Base-by-base conservation (phyloP, 1,140 invertebrate species). In the Panagrolaimus sp. region DNA sequence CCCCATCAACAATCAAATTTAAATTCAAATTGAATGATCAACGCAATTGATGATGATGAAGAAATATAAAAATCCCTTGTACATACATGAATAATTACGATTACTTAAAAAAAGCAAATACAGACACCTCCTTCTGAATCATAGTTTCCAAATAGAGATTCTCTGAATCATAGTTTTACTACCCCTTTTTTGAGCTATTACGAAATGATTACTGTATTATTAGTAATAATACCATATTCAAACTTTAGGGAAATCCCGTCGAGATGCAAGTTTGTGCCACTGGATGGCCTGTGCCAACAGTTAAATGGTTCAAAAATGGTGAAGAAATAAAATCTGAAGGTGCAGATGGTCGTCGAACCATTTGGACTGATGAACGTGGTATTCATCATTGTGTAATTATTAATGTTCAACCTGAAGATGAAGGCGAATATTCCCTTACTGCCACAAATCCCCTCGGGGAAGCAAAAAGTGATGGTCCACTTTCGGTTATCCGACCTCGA, bases 251-350 rank as follows among this genome's bases (percentile, higher is more conserved):
- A 21, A 76, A 71, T 52, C 68, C 71, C 0, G 52, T 76, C 21
- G 75, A 76, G 46, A 68, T 77, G 58, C 64, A 69, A 47, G 75
- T 77, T 5, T 77, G 74, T 55, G 78, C 73, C 8, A 72, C 76
- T n/a, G 79, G 79, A 21, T 73, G 69, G 46, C 79, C 79, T 43
- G 80, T 79, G 14, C 78, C 73, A 21, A 82, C 75, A 21, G 80
- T 82, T 44, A 72, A 81, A 68, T 82, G 80, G 80, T 83, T 76
- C 62, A 83, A 82, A 64, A 76, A 82, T 69, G 82, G 78, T 46
- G 65, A 80, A 48, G 76, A 82, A 47, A 65, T 82, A 1, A 70
- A 66, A 14, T 68, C 73, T 21, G 79, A 81, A 21, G 75, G 76
- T 7, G 69, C 79, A 12, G 80, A 83, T 43, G 81, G 80, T 14